phyloP scores from a whole-genome alignment of 1,140 invertebrate species.

The Notospermus geniculatus region DNA sequence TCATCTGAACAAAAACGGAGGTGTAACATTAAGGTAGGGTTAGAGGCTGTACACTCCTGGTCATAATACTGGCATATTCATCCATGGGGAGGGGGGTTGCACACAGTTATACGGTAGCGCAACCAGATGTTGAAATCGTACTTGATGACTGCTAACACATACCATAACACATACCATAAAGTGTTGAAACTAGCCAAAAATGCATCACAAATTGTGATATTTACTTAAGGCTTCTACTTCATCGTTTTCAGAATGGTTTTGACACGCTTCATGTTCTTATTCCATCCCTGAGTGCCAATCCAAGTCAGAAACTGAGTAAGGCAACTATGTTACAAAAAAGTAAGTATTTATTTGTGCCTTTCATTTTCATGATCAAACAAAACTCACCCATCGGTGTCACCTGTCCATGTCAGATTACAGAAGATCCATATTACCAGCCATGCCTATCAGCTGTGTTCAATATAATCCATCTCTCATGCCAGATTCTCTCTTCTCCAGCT shows the following conservation, averaged over 20 bases:
- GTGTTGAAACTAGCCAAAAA: too few relatives aligned
- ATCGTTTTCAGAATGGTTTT: slow-evolving; percentile 75
- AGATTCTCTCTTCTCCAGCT: slow-evolving; percentile 42
- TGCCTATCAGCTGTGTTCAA: not conserved
- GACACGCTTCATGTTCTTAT: slow-evolving; percentile 92
- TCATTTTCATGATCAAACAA: too few relatives aligned
- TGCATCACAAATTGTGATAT: too few relatives aligned
- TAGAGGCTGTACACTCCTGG: too few relatives aligned
- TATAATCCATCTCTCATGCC: not conserved
- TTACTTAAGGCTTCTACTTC: not conserved
- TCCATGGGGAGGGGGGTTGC: too few relatives aligned
- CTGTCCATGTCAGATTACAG: not conserved
- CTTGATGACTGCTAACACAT: too few relatives aligned
- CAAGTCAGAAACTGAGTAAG: slow-evolving; percentile 86
- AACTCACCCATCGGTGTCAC: too few relatives aligned
- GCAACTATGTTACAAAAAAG: slow-evolving; percentile 96
- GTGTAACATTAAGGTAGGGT: slow-evolving; percentile 90
- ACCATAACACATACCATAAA: too few relatives aligned
- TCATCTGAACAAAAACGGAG: slow-evolving; percentile 97
- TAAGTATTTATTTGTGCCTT: too few relatives aligned
- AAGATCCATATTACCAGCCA: not conserved
- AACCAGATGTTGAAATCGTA: too few relatives aligned
- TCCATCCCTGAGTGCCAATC: slow-evolving; percentile 81
- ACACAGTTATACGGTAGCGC: too few relatives aligned
- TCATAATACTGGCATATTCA: too few relatives aligned